phyloP scores from a whole-genome alignment of 92 coral and sea anemone species.

The Heliopora coerulea region DNA sequence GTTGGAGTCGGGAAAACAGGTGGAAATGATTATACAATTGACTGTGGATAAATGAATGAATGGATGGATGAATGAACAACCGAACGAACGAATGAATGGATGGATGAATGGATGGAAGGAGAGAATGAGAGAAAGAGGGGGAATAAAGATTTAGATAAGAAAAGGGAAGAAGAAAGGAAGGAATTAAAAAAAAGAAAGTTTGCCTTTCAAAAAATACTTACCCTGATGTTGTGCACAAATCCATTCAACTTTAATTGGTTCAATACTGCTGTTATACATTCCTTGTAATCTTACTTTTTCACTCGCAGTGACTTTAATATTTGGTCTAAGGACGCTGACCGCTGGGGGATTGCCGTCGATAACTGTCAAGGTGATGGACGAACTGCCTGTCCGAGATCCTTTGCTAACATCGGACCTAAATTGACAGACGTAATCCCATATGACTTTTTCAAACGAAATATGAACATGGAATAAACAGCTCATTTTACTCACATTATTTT shows the following conservation, averaged over 20 bases:
- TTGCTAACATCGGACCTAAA: slow-evolving; percentile 40
- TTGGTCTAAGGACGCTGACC: slow-evolving; percentile 31
- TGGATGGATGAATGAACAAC: too few relatives aligned
- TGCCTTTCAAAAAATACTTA: neutral
- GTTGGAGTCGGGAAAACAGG: neutral
- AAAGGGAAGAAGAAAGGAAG: neutral
- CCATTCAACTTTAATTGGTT: slow-evolving; percentile 50
- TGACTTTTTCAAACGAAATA: too few relatives aligned
- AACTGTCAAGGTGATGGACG: slow-evolving; percentile 41
- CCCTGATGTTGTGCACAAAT: slow-evolving; percentile 19
- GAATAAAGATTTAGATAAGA: neutral
- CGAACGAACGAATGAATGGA: neutral
- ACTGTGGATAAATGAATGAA: too few relatives aligned
- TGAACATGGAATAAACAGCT: neutral
- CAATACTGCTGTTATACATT: slow-evolving; percentile 1
- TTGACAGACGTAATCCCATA: too few relatives aligned
- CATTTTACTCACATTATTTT: slow-evolving; percentile 31
- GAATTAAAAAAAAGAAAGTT: neutral
- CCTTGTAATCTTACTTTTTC: slow-evolving; percentile 35
- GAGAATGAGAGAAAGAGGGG: neutral
- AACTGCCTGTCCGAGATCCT: slow-evolving; percentile 41
- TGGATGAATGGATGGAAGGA: neutral
- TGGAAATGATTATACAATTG: neutral
- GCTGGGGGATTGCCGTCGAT: slow-evolving; percentile 55
- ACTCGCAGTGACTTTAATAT: slow-evolving; percentile 15